Conservation (phyloP, 2,113 vertebrate genomes). For the Calyptomena viridis region DNA sequence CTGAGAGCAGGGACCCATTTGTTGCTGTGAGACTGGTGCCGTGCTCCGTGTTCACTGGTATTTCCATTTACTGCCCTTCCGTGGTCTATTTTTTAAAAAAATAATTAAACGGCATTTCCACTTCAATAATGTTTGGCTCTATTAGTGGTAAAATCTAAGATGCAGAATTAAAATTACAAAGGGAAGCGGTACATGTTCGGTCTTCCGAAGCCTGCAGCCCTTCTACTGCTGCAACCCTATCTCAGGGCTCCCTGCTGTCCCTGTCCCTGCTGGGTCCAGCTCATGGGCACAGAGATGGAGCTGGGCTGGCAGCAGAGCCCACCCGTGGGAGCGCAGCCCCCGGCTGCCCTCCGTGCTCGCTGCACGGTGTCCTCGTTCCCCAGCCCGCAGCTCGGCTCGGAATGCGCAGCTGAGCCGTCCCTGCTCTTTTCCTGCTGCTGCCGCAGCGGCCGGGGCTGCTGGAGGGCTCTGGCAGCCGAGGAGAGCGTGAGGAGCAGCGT, state of each 20-base stretch:
- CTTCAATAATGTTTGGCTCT: not conserved
- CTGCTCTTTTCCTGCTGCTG: constrained; percentile 22
- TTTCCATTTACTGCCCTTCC: not conserved
- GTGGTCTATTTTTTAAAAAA: not conserved
- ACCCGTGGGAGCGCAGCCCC: not conserved
- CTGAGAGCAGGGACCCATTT: not conserved
- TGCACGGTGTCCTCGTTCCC: not conserved
- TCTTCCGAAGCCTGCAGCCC: not conserved
- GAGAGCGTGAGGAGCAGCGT: not conserved
- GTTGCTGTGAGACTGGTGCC: not conserved
- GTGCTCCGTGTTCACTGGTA: not conserved
- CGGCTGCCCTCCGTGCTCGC: not conserved
- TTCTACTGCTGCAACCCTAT: not conserved
- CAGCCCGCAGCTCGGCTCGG: not conserved
- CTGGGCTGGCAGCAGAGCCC: not conserved
- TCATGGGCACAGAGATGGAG: not conserved
- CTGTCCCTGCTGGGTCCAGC: not conserved
- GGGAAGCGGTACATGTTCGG: rapidly evolving
- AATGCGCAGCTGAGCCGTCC: not conserved
- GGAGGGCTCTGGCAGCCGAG: not conserved
- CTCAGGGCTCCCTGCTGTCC: not conserved
- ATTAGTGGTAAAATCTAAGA: not conserved
- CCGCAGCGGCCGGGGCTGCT: not conserved
- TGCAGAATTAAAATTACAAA: not conserved
- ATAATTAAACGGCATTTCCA: not conserved